These are phyloP conservation scores for Luperina testacea DNA, from an alignment of 2,888 invertebrate genomes.

Conservation along the genomic window DNA sequence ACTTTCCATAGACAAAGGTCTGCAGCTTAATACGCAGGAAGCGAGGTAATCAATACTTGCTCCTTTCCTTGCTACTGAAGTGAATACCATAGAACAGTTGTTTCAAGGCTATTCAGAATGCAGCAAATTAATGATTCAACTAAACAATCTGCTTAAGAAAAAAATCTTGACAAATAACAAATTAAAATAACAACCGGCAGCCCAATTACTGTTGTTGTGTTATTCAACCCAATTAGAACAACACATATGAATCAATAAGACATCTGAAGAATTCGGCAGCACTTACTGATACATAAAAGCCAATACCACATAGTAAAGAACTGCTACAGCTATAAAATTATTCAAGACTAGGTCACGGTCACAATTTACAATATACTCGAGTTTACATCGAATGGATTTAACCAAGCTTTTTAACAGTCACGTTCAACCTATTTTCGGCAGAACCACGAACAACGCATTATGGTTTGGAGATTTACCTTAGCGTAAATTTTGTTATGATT, in stretches of 20 bases:
- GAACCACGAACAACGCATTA: conserved; percentile 42
- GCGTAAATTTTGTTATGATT: conserved; percentile 34
- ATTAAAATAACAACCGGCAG: conserved; percentile 13
- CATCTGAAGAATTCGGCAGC: conserved; percentile 12
- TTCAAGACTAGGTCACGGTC: conserved; percentile 43
- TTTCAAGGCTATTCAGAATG: neutral
- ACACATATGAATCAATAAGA: neutral
- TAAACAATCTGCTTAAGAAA: neutral
- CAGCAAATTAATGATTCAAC: neutral
- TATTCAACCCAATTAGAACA: neutral
- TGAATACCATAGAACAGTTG: neutral
- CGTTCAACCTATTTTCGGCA: conserved; percentile 51
- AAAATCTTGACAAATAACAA: conserved; percentile 27
- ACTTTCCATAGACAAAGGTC: neutral
- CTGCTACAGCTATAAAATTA: conserved; percentile 5
- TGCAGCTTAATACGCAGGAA: neutral
- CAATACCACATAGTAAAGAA: conserved; percentile 13
- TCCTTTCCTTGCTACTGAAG: neutral
- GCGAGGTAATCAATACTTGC: neutral
- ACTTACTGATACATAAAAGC: conserved; percentile 13
- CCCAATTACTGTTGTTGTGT: neutral
- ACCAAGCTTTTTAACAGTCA: conserved; percentile 30
- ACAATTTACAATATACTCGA: conserved; percentile 2
- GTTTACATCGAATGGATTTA: conserved; percentile 34
- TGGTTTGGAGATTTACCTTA: conserved; percentile 18